Evolutionary conservation across 2,888 invertebrate genomes (phyloP).

Genomic region (Caenorhabditis sp.): DNA sequence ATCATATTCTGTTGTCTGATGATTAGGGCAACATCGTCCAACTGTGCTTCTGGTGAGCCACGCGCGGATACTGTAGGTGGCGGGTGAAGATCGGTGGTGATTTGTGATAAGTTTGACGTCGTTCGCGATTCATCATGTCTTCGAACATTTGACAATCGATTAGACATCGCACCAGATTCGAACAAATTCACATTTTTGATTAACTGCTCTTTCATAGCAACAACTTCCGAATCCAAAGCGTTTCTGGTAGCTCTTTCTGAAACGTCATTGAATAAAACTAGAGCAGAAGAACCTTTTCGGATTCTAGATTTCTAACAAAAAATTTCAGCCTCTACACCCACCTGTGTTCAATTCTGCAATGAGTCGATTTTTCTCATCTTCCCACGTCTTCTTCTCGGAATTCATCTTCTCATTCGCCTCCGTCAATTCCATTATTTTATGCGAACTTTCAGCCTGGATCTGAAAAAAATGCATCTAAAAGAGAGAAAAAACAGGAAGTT

Average conservation of each 20-base stretch:
- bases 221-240: conserved; percentile 49
- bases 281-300: not conserved
- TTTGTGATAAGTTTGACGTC: conserved; percentile 27
- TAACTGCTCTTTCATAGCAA: conserved; percentile 63
- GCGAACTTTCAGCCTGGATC: conserved; percentile 37
- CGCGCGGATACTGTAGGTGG: conserved; percentile 2
- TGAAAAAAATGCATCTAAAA: conserved; percentile 11
- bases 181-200: conserved; percentile 62
- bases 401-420: conserved; percentile 29
- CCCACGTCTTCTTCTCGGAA: conserved; percentile 8
- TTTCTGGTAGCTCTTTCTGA: conserved; percentile 43
- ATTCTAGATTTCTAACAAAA: too few species aligned
- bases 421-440: conserved; percentile 20
- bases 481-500: not conserved
- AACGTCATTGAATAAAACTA: conserved; percentile 5
- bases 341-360: conserved; percentile 17
- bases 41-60: conserved; percentile 37
- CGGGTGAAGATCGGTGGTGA: conserved; percentile 11
- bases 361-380: conserved; percentile 17
- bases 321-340: too few species aligned
- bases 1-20: conserved; percentile 57
- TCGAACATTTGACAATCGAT: not conserved
- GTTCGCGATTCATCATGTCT: conserved; percentile 15
- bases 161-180: conserved; percentile 47
- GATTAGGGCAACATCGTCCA: conserved; percentile 57